Evolutionary conservation across 2,888 invertebrate genomes (phyloP), one percentile per base, ranked within the genome.

Genomic region (Odontothrips loti): DNA sequence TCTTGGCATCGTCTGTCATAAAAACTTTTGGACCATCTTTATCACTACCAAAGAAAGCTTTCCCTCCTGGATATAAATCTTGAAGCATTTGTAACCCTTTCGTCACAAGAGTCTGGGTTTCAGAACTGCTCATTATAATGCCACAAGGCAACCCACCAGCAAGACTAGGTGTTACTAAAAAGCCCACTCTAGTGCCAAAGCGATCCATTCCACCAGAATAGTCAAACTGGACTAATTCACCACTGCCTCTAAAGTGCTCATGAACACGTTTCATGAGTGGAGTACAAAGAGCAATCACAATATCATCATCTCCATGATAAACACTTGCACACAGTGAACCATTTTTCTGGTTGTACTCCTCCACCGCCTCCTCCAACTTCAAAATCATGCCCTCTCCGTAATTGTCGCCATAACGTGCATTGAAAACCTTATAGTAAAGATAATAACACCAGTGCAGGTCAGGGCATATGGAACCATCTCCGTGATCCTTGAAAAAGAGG

Each of bases 381-480:
- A 23, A 6, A 23, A 68, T 23, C 68, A 68, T 68, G 11, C 23
- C 68, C 20, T 68, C 23, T n/a, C 68, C 68, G 27, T 75, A 75
- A 75, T 75, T 75, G 23, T 23, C 68, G 10, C 27, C 68, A 75
- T 75, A 75, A 23, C 23, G 11, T 11, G 68, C 68, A 12, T 75
- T 75, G 27, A 75, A 75, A n/a, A 75, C 27, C 27, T 75, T 75
- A 12, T 68, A 68, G 23, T 68, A 68, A 8, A 23, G 68, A 23
- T 68, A 68, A n/a, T 68, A 68, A 23, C 68, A 68, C 68, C 68
- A 68, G 68, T 68, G 20, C 23, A 68, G 23, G 23, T 68, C 68
- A 23, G 68, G 68, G 68, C 68, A 68, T 68, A 68, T 68, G 23
- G 68, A 68, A 11, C 68, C 68, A 68, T 68, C 68, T n/a, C n/a